Conservation (phyloP, 92 coral and sea anemone genomes). For the Parazoanthus swiftii region DNA sequence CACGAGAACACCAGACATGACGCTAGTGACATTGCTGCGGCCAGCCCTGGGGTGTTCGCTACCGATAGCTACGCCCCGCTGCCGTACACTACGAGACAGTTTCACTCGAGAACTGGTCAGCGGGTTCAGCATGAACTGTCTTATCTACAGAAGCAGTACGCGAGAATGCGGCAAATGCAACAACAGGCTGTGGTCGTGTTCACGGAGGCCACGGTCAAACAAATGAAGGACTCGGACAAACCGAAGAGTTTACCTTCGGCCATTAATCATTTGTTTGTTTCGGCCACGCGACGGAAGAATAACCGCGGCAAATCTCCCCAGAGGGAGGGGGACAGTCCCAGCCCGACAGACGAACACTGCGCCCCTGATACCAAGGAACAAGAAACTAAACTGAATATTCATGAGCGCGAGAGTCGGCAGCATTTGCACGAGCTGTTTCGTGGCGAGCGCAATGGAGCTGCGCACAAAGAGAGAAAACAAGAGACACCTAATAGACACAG, state of each 20-base stretch:
- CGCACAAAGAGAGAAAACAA: constrained; percentile 20
- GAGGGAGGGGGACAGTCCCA: constrained; percentile 44
- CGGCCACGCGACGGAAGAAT: constrained; percentile 74
- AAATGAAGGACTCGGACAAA: constrained; percentile 90
- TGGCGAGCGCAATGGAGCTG: constrained; percentile 67
- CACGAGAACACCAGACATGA: constrained; percentile 58
- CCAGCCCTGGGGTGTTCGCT: constrained; percentile 92
- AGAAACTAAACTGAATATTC: constrained; percentile 71
- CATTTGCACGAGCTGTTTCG: constrained; percentile 87
- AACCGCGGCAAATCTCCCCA: constrained; percentile 59
- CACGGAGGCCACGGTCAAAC: constrained; percentile 81
- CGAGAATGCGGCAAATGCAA: constrained; percentile 92
- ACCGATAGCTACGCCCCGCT: constrained; percentile 81
- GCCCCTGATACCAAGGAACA: constrained; percentile 36
- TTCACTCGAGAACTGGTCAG: constrained; percentile 49
- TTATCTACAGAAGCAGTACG: constrained; percentile 84
- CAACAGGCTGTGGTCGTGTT: constrained; percentile 97
- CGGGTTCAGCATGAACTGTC: constrained; percentile 67
- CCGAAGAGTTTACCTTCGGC: constrained; percentile 78
- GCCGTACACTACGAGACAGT: constrained; percentile 69
- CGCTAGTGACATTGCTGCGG: constrained; percentile 75
- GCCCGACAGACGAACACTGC: constrained; percentile 33
- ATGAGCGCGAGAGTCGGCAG: constrained; percentile 78
- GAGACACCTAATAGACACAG: not conserved
- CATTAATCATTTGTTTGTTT: constrained; percentile 91